phyloP scores from a whole-genome alignment of 1,140 invertebrate species.

The Rhagoletis pomonella region DNA sequence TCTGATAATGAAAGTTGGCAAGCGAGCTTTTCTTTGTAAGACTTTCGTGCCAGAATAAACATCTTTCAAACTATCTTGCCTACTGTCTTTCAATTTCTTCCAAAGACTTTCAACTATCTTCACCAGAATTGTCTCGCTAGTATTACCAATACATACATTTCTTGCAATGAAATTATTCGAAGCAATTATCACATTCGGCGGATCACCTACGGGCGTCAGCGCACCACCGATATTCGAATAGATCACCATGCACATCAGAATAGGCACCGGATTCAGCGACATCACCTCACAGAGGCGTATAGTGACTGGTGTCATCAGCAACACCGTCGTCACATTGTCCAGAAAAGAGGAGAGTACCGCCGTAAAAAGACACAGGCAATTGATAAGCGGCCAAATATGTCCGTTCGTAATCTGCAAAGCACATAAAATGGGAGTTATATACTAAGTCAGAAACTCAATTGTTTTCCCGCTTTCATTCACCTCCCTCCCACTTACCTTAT shows the following conservation, averaged over 20 bases:
- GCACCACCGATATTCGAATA: conserved; percentile 90
- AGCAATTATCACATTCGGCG: conserved; percentile 88
- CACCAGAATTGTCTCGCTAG: no score
- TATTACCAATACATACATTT: conserved; percentile 76
- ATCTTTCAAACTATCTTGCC: no score
- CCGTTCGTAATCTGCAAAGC: conserved; percentile 82
- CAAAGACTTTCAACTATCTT: background rate
- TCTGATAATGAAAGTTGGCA: no score
- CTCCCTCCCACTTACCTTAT: conserved; percentile 76
- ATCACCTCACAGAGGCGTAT: conserved; percentile 89
- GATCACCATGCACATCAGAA: conserved; percentile 83
- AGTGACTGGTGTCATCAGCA: conserved; percentile 89
- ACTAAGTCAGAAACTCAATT: no score
- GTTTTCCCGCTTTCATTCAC: no score
- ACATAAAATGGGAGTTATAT: conserved; percentile 35
- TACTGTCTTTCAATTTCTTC: no score
- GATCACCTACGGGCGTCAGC: conserved; percentile 88
- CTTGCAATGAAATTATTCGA: conserved; percentile 69
- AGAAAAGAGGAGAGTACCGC: conserved; percentile 85
- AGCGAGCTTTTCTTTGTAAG: no score
- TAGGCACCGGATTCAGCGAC: conserved; percentile 86
- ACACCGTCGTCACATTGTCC: conserved; percentile 90
- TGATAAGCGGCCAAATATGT: conserved; percentile 85
- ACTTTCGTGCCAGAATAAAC: no score
- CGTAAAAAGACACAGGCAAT: conserved; percentile 84